A percentile compares a stretch with the other conserved stretches of the same genome.
Evolutionary conservation across 2,888 invertebrate genomes (phyloP).

Genomic region (Apomyelois bistriatella): DNA sequence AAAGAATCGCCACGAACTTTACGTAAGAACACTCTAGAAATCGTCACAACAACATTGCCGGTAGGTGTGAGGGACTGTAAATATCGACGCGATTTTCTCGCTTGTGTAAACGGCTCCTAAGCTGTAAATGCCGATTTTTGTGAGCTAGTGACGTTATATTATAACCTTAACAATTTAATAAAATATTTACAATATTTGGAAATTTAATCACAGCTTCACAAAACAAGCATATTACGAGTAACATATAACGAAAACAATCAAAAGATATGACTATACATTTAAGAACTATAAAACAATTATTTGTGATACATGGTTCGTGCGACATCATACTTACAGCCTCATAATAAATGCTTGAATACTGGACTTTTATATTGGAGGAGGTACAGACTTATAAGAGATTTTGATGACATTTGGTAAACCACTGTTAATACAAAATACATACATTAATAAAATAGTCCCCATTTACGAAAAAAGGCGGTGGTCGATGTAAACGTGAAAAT

Average conservation of each 20-base stretch:
- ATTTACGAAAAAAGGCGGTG: too few species aligned
- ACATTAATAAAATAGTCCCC: too few species aligned
- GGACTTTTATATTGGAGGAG: constrained; percentile 21
- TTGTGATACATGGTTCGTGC: constrained; percentile 19
- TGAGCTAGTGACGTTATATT: too few species aligned
- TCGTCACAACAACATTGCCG: too few species aligned
- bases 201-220: constrained; percentile 79
- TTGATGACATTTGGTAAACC: too few species aligned
- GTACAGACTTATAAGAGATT: background rate
- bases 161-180: constrained; percentile 71
- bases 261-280: constrained; percentile 46
- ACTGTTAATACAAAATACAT: too few species aligned
- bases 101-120: too few species aligned
- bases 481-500: too few species aligned
- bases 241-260: constrained; percentile 68
- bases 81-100: too few species aligned
- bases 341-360: constrained; percentile 74
- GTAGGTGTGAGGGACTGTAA: too few species aligned
- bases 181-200: constrained; percentile 78
- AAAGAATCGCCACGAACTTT: too few species aligned
- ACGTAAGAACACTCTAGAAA: too few species aligned
- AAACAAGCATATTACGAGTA: constrained; percentile 73
- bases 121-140: constrained; percentile 69
- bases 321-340: constrained; percentile 59
- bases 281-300: constrained; percentile 65